These are phyloP conservation scores for Sitta europaea DNA, from an alignment of 2,113 vertebrate species.

Conservation along the genomic window DNA sequence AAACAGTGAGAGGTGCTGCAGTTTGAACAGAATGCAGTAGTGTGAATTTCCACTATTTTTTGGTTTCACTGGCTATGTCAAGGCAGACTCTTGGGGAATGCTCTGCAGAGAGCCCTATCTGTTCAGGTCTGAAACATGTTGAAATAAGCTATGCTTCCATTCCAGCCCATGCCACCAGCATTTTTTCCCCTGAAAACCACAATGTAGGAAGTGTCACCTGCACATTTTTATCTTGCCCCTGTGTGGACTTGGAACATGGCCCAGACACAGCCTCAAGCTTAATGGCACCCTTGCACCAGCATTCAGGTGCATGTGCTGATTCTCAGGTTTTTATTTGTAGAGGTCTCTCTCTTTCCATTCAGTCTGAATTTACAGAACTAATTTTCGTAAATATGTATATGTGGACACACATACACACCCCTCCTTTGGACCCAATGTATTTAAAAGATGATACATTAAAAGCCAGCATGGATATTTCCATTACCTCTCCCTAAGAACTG, in stretches of 20 bases:
- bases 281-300: not conserved
- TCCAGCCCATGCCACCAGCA: not conserved
- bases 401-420: rapidly evolving
- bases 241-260: not conserved
- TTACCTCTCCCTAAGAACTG: not conserved
- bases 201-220: not conserved
- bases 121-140: not conserved
- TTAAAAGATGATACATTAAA: not conserved
- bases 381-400: not conserved
- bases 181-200: not conserved
- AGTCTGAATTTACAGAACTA: not conserved
- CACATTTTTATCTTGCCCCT: not conserved
- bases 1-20: not conserved
- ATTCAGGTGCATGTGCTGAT: not conserved
- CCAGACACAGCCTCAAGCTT: not conserved
- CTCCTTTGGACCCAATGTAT: not conserved
- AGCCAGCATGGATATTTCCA: not conserved
- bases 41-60: not conserved
- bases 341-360: not conserved
- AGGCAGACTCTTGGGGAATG: rapidly evolving
- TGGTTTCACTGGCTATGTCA: not conserved
- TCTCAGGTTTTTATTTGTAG: not conserved
- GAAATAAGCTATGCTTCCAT: not conserved
- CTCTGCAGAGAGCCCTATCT: not conserved
- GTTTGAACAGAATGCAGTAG: not conserved